Base-by-base conservation (phyloP, 1,140 invertebrate genomes). In the Drosophila kikkawai region DNA sequence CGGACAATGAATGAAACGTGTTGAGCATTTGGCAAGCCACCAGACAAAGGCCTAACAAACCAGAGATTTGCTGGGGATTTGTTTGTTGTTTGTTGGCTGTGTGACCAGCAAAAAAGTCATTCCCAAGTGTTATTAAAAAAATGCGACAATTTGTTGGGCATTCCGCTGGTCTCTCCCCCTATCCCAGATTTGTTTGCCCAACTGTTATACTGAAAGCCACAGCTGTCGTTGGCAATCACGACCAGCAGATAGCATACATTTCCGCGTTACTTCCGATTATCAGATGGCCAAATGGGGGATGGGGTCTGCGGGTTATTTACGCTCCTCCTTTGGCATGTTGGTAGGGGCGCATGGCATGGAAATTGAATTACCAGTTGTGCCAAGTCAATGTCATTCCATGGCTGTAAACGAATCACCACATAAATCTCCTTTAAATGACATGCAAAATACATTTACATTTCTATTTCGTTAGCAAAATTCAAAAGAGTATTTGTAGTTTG, bases 331-430 rank as follows among this genome's bases (percentile, higher is more conserved):
- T 69, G 59, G 39, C 67, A 68, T 68, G 44, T 73, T 32, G 37
- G 48, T 64, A 13, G 42, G 42, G 12, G 17, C 37, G 26, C 45
- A 36, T 53, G 50, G 55, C 53, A 55, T 37, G 37, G 19, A 82
- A 86, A 87, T 87, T 87, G 66, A 87, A 86, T 86, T 71, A 87
- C 69, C 45, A 71, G 70, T 55, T 51, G 53, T 63, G 80, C 58
- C 80, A 75, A 76, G 74, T 73, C 78, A 70, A 70, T 80, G 70
- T n/a, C 76, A 50, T 64, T 75, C 41, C 56, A 66, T 48, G 50
- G 55, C 56, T 34, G 17, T 63, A 42, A 37, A 45, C 48, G 58
- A 73, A 77, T 48, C 41, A 68, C 65, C 64, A 65, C 57, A 61
- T 76, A 73, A 67, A 81, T 60, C 69, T 58, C 37, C 32, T 37